These are phyloP conservation scores for Leptobrachium leishanense DNA, from an alignment of 2,113 vertebrate genomes.

Conservation along the genomic window DNA sequence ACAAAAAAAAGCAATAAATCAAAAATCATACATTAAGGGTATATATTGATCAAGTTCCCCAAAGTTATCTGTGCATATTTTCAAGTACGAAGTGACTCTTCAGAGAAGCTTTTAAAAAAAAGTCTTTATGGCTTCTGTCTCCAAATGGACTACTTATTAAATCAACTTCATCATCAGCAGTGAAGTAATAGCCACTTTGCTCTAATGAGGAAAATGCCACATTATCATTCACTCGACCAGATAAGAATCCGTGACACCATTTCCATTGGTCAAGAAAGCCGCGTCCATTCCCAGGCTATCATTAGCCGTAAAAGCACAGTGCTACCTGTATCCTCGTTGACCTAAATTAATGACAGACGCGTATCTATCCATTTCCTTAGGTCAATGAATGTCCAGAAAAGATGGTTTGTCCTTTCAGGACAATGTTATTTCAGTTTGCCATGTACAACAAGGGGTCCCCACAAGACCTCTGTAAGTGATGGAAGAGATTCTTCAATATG, in stretches of 20 bases:
- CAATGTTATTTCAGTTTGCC: background rate
- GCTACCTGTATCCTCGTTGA: background rate
- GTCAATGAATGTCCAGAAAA: background rate
- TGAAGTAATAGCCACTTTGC: conserved; percentile 27
- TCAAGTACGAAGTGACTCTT: background rate
- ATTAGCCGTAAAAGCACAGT: background rate
- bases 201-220: conserved; percentile 37
- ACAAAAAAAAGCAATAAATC: no score
- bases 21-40: no score
- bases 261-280: conserved; percentile 19
- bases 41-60: no score
- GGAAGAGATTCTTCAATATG: no score
- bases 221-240: conserved; percentile 33
- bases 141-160: conserved; percentile 24
- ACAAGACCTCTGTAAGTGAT: background rate
- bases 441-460: background rate
- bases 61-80: no score
- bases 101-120: background rate
- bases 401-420: background rate
- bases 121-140: background rate
- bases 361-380: background rate
- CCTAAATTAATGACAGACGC: background rate
- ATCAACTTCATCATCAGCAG: conserved; percentile 26
- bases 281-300: background rate
- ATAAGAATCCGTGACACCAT: background rate